Conservation (phyloP, 2,113 vertebrate species). For the Rhegmatorhina hoffmannsi region DNA sequence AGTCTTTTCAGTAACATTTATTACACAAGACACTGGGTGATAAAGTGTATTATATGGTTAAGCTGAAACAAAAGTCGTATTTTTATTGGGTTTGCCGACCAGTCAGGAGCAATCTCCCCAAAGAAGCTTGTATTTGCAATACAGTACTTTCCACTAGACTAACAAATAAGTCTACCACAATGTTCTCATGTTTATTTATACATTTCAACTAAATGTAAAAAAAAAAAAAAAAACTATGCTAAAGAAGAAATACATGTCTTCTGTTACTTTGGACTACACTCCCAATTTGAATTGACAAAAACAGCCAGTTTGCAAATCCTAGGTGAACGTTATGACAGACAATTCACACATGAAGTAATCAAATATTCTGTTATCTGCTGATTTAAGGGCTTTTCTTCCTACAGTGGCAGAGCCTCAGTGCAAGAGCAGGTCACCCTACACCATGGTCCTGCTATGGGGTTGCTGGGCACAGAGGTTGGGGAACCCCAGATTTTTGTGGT, state of each 20-base stretch:
- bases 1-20: conserved; percentile 75
- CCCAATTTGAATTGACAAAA: conserved; percentile 1
- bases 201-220: background rate
- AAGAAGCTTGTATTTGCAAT: background rate
- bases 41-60: conserved; percentile 65
- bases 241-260: background rate
- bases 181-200: conserved; percentile 34
- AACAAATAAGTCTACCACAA: background rate
- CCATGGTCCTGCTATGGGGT: background rate
- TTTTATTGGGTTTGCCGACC: conserved; percentile 33
- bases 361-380: background rate
- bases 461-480: background rate
- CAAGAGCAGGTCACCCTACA: background rate
- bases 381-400: background rate
- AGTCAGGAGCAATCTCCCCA: background rate
- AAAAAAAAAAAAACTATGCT: background rate
- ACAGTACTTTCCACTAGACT: background rate
- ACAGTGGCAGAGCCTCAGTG: background rate
- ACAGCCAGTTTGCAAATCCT: conserved; percentile 18
- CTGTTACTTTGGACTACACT: background rate
- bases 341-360: background rate
- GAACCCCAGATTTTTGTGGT: background rate
- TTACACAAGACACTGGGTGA: conserved; percentile 56
- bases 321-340: background rate
- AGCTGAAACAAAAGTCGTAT: conserved; percentile 54